Base-by-base conservation (phyloP, 2,797 vertebrate genomes). In the Anabacerthia variegaticeps region DNA sequence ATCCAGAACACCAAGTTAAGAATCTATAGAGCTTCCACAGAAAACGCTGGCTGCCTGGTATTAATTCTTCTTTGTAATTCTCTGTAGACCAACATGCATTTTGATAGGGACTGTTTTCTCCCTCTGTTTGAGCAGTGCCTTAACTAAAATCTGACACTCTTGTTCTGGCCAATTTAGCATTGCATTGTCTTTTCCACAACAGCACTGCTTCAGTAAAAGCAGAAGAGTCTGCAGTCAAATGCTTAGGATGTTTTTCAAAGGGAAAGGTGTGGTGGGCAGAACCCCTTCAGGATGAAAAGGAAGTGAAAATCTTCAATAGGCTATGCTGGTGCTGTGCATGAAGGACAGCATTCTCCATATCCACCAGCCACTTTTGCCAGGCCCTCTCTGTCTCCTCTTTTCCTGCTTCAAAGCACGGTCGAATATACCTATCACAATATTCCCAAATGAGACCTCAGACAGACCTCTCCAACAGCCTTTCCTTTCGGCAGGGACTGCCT, bases 341-440 rank as follows among this genome's bases (percentile, higher is more conserved):
- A 58, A 61, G 23, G n/a, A 4, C 7, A 76, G 14, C 12, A 23
- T 55, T 34, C 36, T 54, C 44, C 27, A 37, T 12, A 49, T 32
- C 10, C 24, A n/a, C 17, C 14, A 52, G 30, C 20, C 15, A 39
- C 36, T 22, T 49, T 51, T 27, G n/a, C 14, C 49, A 41, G 16
- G 24, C 5, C 22, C 12, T 43, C 23, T 63, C 3, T 48, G 13
- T 58, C 62, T 92, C 39, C 56, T 13, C 6, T 26, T 23, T 39
- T 82, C n/a, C 37, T 65, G 21, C 12, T 18, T 68, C 46, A 37
- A 72, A 65, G 23, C 14, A 52, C 34, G 9, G 14, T 43, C 32
- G 21, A 41, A 18, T 0, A 0, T 27, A 69, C 27, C 32, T 26
- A 69, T n/a, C 9, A 63, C 41, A 66, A 26, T 1, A 6, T 20